Percentiles rank a stretch among this genome's conserved stretches.
These are phyloP conservation scores for Apodemus sylvaticus DNA, from an alignment of 2,113 vertebrate species.

Conservation along the genomic window DNA sequence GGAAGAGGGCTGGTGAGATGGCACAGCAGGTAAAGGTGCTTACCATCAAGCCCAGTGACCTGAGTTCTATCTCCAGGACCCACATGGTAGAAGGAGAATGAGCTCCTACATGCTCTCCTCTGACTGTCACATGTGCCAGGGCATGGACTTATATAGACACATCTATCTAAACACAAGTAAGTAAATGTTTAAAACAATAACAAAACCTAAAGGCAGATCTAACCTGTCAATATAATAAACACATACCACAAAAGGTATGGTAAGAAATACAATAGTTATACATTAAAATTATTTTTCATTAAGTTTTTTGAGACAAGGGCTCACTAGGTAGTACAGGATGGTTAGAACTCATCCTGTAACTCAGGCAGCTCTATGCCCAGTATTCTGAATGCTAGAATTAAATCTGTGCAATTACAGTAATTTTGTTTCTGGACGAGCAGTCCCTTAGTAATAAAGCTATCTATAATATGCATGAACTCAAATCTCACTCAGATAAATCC, in stretches of 20 bases:
- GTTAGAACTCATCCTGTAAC: neutral
- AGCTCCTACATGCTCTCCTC: neutral
- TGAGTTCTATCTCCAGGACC: neutral
- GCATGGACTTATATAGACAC: neutral
- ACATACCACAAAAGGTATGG: neutral
- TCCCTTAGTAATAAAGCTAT: neutral
- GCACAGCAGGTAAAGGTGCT: neutral
- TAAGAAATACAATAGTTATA: neutral
- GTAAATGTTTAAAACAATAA: neutral
- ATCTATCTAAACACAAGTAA: neutral
- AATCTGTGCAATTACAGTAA: neutral
- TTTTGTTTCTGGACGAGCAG: neutral
- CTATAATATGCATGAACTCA: neutral
- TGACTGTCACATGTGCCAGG: neutral
- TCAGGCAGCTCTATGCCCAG: neutral
- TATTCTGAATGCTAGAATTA: neutral
- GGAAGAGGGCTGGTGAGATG: neutral
- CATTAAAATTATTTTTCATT: neutral
- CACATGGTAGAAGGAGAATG: neutral
- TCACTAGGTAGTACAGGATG: too few species aligned
- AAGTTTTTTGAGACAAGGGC: neutral
- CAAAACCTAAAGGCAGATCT: neutral
- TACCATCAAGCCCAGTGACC: neutral
- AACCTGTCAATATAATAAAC: neutral
- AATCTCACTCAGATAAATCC: neutral